Conservation (phyloP, 2,797 vertebrate genomes). For the Apodemus agrarius region DNA sequence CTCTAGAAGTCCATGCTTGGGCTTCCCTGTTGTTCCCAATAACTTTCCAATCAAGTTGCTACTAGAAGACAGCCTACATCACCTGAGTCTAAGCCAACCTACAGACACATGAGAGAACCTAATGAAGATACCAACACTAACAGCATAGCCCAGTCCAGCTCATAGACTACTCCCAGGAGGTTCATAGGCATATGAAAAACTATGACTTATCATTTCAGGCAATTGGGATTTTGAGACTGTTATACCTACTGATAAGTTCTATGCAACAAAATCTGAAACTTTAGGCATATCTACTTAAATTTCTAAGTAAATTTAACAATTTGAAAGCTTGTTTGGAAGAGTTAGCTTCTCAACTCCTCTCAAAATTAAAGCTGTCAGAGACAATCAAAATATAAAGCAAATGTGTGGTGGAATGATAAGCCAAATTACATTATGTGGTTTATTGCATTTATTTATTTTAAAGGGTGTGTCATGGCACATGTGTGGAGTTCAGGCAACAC, state of each 20-base stretch:
- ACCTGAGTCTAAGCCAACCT: background rate
- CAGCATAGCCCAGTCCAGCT: background rate
- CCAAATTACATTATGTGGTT: background rate
- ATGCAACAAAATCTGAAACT: background rate
- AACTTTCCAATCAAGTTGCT: background rate
- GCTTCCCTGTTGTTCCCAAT: background rate
- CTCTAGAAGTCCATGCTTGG: background rate
- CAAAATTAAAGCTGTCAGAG: background rate
- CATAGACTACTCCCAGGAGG: background rate
- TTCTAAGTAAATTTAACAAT: background rate
- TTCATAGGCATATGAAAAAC: background rate
- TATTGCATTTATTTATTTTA: background rate
- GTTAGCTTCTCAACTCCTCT: background rate
- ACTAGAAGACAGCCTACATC: background rate
- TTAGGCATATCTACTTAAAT: slow-evolving; percentile 7
- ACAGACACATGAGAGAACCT: background rate
- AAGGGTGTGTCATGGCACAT: too few relatives aligned
- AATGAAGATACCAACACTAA: background rate
- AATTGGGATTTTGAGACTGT: background rate
- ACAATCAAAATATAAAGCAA: background rate
- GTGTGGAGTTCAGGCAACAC: background rate
- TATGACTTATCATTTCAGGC: background rate
- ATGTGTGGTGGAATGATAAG: background rate
- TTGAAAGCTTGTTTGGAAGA: background rate
- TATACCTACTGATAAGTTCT: background rate